Percentiles rank a stretch among this genome's conserved stretches.
Conservation (phyloP, 2,113 vertebrate species). For the Heloderma charlesbogerti region DNA sequence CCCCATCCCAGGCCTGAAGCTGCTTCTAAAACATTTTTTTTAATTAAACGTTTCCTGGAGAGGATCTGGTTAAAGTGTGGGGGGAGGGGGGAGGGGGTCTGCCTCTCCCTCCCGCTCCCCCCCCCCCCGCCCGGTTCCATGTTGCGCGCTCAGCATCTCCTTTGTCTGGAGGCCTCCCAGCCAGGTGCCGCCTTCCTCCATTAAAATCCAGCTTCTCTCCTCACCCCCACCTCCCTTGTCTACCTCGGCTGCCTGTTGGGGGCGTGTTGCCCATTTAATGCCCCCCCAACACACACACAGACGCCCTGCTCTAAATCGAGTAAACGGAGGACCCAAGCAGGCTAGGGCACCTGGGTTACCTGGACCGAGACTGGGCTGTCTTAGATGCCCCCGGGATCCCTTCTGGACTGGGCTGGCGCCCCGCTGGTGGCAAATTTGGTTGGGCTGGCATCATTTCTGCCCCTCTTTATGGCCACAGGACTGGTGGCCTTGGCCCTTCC, state of each 20-base stretch:
- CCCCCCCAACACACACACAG: neutral
- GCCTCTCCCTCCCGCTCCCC: neutral
- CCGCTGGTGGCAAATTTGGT: neutral
- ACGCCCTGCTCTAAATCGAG: no score
- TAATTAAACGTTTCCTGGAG: neutral
- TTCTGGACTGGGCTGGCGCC: neutral
- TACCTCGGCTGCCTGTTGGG: neutral
- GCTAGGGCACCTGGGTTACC: no score
- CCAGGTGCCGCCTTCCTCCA: neutral
- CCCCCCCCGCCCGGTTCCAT: neutral
- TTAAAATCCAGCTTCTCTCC: neutral
- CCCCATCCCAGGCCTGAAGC: neutral
- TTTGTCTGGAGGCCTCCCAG: constrained; percentile 13
- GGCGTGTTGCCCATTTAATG: neutral
- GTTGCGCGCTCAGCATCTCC: constrained; percentile 20
- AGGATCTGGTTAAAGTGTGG: neutral
- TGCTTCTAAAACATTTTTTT: neutral
- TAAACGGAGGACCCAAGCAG: no score
- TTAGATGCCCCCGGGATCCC: no score
- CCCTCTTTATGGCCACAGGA: neutral
- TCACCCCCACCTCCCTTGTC: neutral
- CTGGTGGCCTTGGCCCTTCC: neutral
- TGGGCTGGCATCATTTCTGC: neutral
- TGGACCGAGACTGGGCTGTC: no score
- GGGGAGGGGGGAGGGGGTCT: constrained; percentile 1